Base-by-base conservation (phyloP, 2,888 invertebrate genomes). In the Amaurobius ferox region DNA sequence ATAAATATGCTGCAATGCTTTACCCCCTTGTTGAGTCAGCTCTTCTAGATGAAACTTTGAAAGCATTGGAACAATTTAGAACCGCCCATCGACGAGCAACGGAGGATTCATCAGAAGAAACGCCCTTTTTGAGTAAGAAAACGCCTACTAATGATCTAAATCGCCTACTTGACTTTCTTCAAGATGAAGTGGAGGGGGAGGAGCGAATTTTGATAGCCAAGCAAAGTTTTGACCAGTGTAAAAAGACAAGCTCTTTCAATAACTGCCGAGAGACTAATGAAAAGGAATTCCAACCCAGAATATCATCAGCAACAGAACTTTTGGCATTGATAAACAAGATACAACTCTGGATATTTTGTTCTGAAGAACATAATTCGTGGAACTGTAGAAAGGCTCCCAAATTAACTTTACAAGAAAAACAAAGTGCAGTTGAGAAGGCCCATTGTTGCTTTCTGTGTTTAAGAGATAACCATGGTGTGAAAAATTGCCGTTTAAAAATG, bases 1-100 rank as follows among this genome's bases (percentile, higher is more conserved):
- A 71, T 48, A 71, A 71, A 71, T 71, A 71, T 13, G 71, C 48
- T n/a, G 71, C 48, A 48, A 48, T 71, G 44, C 28, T 71, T 11
- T 48, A 48, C 29, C 28, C 48, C 7, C 44, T 71, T n/a, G 71
- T 30, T 0, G 30, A 48, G n/a, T 71, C 48, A 28, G 5, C 70
- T 40, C 40, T 70, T 23, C 44, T 40, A 26, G 44, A 32, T 48
- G 30, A 71, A 6, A 40, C 28, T n/a, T 28, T 71, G 13, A 9
- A 0, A 16, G 71, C 48, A 29, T 48, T 44, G 71, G 48, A 71
- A 40, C 0, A 29, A 48, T 29, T 48, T 16, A 16, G 48, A 44
- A 29, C 29, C 5, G 11, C 44, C n/a, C 71, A 71, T 16, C 7
- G 19, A 29, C 5, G 44, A 48, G 26, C 26, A 5, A 28, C 9